Evolutionary conservation across 1,140 invertebrate genomes (phyloP).

Genomic region (Macrobrachium nipponense): DNA sequence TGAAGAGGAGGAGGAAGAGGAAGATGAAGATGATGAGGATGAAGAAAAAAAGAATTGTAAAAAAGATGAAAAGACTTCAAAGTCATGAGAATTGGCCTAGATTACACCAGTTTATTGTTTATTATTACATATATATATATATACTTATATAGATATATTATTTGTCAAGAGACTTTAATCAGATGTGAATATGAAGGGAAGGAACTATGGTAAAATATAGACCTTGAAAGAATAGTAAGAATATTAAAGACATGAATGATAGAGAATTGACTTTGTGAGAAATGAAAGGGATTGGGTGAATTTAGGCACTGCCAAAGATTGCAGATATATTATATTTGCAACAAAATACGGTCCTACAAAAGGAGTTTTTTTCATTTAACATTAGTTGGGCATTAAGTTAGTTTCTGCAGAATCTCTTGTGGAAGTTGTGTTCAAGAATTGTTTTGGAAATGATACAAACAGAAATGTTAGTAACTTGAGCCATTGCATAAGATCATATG

Average conservation of each 20-base stretch:
- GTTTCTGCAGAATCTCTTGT: background rate
- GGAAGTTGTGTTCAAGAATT: too few species aligned
- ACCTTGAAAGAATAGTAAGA: too few species aligned
- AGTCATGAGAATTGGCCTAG: slow-evolving; percentile 38
- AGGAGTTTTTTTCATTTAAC: too few species aligned
- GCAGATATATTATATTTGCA: too few species aligned
- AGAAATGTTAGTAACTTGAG: too few species aligned
- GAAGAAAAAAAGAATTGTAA: slow-evolving; percentile 31
- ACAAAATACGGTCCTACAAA: too few species aligned
- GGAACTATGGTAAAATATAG: background rate
- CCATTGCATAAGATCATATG: background rate
- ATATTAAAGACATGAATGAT: too few species aligned
- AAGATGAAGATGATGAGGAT: slow-evolving; percentile 40
- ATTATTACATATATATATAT: background rate
- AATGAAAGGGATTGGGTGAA: too few species aligned
- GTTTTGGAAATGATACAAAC: too few species aligned
- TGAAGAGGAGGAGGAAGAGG: slow-evolving; percentile 50
- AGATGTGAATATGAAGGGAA: slow-evolving; percentile 9
- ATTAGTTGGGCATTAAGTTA: background rate
- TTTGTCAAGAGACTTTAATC: background rate
- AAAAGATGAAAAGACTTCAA: slow-evolving; percentile 36
- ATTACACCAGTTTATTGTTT: background rate
- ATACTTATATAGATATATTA: slow-evolving; percentile 1
- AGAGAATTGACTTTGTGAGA: too few species aligned
- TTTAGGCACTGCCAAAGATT: too few species aligned